Evolutionary conservation across 1,140 invertebrate genomes (phyloP).

Genomic region (Subanguina moxae): DNA sequence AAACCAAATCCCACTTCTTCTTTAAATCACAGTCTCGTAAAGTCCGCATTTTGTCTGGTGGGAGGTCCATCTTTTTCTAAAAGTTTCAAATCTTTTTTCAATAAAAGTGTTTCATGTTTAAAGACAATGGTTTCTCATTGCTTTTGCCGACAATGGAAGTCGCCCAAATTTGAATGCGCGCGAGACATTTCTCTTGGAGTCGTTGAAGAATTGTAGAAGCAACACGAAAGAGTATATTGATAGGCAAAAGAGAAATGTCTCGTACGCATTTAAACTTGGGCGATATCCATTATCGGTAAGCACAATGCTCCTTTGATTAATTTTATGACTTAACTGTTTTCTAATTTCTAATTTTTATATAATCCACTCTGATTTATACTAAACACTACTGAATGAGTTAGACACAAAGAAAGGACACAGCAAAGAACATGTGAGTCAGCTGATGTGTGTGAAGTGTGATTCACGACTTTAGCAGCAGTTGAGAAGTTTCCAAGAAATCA

Average conservation of each 20-base stretch:
- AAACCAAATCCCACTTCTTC: conserved; percentile 99
- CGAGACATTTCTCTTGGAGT: too few species aligned
- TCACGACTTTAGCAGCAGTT: not conserved
- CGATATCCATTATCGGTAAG: too few species aligned
- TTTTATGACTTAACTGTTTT: too few species aligned
- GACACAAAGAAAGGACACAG: not conserved
- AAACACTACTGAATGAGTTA: conserved; percentile 15
- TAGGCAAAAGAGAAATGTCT: too few species aligned
- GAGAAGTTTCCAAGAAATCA: too few species aligned
- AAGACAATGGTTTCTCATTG: conserved; percentile 3
- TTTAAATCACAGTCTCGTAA: conserved; percentile 92
- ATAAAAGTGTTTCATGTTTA: conserved; percentile 26
- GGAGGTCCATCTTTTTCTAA: conserved; percentile 94
- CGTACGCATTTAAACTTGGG: too few species aligned
- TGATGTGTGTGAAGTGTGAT: not conserved
- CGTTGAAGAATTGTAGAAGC: too few species aligned
- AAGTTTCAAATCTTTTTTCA: conserved; percentile 38
- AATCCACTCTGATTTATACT: conserved; percentile 9
- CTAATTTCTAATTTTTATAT: conserved; percentile 6
- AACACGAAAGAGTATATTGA: too few species aligned
- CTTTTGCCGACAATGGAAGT: too few species aligned
- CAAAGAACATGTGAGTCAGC: conserved; percentile 17
- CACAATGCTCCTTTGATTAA: too few species aligned
- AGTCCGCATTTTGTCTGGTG: conserved; percentile 94
- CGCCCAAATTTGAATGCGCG: too few species aligned